Conservation (phyloP, 2,888 invertebrate species). For the Drosophila kanekoi region DNA sequence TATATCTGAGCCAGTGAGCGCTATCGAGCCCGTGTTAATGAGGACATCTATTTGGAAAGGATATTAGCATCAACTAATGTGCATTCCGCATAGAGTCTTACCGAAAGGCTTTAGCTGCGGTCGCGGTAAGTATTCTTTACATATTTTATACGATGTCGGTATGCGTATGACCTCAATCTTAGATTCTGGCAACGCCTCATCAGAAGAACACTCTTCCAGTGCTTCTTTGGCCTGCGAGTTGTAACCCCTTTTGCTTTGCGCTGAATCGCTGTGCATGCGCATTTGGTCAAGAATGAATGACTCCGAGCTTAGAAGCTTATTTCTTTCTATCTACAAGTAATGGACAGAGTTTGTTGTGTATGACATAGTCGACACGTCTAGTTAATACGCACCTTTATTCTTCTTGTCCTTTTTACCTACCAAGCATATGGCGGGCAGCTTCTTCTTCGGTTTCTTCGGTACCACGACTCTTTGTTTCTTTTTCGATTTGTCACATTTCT, state of each 20-base stretch:
- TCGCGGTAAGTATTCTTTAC: constrained; percentile 26
- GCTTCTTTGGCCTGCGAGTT: not conserved
- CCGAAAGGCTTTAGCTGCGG: constrained; percentile 68
- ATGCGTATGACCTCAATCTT: constrained; percentile 56
- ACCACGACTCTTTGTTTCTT: too few species aligned
- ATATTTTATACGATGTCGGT: constrained; percentile 57
- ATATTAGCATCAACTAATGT: not conserved
- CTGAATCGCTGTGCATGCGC: constrained; percentile 20
- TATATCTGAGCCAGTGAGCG: constrained; percentile 97
- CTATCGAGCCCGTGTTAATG: constrained; percentile 91
- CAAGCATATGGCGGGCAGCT: constrained; percentile 32
- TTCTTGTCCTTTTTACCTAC: constrained; percentile 15
- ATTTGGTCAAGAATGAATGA: constrained; percentile 19
- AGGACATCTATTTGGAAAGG: constrained; percentile 86
- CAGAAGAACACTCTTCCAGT: not conserved
- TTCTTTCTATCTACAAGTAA: constrained; percentile 69
- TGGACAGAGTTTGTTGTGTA: constrained; percentile 9
- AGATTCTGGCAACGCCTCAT: not conserved
- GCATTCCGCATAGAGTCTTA: constrained; percentile 23
- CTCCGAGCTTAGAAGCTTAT: constrained; percentile 33
- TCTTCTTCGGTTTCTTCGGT: constrained; percentile 23
- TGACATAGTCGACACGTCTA: accelerated
- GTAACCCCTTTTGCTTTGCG: constrained; percentile 1
- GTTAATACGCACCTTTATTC: constrained; percentile 30
- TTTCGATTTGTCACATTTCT: constrained; percentile 51